Evolutionary conservation across 2,113 vertebrate species (phyloP), one percentile per base, ranked within the genome.

Genomic region (Grammomys dolichurus): DNA sequence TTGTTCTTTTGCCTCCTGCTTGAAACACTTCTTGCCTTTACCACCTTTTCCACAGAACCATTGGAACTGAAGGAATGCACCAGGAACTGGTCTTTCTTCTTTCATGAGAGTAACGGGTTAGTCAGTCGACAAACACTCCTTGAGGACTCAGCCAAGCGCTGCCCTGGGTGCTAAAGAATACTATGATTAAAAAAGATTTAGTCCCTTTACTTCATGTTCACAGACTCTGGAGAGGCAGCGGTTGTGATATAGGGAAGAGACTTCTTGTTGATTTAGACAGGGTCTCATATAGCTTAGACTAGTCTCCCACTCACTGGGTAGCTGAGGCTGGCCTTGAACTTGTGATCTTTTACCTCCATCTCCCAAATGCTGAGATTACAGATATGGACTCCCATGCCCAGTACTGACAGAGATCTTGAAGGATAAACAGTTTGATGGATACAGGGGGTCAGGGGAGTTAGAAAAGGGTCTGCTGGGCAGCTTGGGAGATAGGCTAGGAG

Each of bases 81-180:
- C 46, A 51, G 22, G 28, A 51, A 54, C 4, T 3, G 40, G 75
- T 48, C 75, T 77, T 28, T 16, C 73, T 46, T 31, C 43, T 77
- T 77, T 48, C 8, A 10, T 54, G 58, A 48, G 58, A 70, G 56
- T 51, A 36, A n/a, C 65, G 43, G 22, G 17, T 65, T 76, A 26
- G 33, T 72, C 36, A 28, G 60, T 58, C 17, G 31, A 22, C 86
- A 90, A 93, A 81, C 5, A 28, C 46, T 93, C 91, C 78, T 51
- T 48, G 69, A 84, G 48, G 48, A 70, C 69, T 92, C 91, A 77
- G 48, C 76, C 65, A 51, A 72, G 67, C 81, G 70, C 31, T 81
- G 26, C 51, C 51, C 58, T 12, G 24, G 24, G 87, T 95, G 89
- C 91, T 89, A 70, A 90, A 76, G 26, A 85, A 60, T 54, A 85